Base-by-base conservation (phyloP, 2,888 invertebrate species). In the Sphecodes monilicornis region DNA sequence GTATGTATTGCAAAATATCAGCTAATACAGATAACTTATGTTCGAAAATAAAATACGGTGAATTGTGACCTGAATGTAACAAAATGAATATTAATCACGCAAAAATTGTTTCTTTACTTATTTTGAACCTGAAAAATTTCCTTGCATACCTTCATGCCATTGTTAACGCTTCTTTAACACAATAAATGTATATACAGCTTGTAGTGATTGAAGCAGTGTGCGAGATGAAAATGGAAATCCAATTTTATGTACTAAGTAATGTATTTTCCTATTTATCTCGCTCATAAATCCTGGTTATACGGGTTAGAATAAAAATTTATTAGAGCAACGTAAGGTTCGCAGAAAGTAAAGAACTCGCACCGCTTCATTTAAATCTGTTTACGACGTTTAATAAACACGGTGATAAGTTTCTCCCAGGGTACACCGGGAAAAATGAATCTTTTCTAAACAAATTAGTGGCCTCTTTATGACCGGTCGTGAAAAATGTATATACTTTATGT, bases 381-480 rank as follows among this genome's bases (percentile, higher is more conserved):
- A 22, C 18, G 13, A 41, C 68, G 39, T 50, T 81, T 75, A 82
- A 82, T 74, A 70, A 64, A 64, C 22, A 41, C 64, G 32, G 60
- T 69, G 74, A 80, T 80, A 39, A 82, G 74, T 22, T 50, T 16
- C 46, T 8, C 13, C 6, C 26, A 3, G 22, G 16, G 54, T 32
- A 10, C 16, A 11, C 13, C 32, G 26, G 16, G 18, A 70, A 57
- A 18, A 50, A n/a, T 60, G 39, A 46, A 8, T 60, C 32, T 11
- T 22, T 13, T 60, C 72, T 76, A 76, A 73, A 82, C 60, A 73
- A 84, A 77, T 82, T 82, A 70, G 43, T 66, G 41, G 36, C 29
- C 81, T 72, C 70, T 76, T 75, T 68, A 68, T 39, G 54, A n/a
- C 10, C 29, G 29, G 18, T 26, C 43, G 29, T 46, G 46, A 57